Conservation (phyloP, 2,113 vertebrate genomes). For the Chrysochloris asiatica region DNA sequence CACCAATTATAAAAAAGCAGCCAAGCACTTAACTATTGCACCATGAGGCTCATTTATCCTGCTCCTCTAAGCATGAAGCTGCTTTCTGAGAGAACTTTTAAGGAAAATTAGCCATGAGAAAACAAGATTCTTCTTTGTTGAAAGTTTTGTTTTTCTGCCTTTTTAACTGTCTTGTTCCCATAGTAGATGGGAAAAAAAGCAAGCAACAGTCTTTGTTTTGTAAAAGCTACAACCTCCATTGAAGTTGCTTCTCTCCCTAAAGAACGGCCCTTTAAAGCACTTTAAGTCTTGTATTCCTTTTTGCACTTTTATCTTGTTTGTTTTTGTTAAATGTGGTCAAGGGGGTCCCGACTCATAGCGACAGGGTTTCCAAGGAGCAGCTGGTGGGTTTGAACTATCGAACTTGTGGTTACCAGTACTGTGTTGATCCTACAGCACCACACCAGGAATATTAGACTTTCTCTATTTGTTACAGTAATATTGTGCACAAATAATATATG, state of each 20-base stretch:
- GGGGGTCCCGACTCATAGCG: too few relatives aligned
- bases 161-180: background rate
- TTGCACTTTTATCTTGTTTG: too few relatives aligned
- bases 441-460: too few relatives aligned
- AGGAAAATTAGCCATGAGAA: background rate
- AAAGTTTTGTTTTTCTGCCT: background rate
- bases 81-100: background rate
- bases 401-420: too few relatives aligned
- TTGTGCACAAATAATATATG: background rate
- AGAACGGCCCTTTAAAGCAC: background rate
- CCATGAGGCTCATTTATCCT: background rate
- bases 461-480: background rate
- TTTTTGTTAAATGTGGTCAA: too few relatives aligned
- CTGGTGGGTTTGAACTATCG: too few relatives aligned
- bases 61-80: background rate
- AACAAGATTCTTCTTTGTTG: background rate
- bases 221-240: background rate
- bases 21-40: background rate
- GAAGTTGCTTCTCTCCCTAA: background rate
- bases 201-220: background rate
- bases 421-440: too few relatives aligned
- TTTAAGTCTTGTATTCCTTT: background rate
- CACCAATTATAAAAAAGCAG: background rate
- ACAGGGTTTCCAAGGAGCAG: too few relatives aligned
- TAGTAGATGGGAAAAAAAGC: background rate